phyloP scores from a whole-genome alignment of 2,797 vertebrate genomes.

The Sebastes vulpes region DNA sequence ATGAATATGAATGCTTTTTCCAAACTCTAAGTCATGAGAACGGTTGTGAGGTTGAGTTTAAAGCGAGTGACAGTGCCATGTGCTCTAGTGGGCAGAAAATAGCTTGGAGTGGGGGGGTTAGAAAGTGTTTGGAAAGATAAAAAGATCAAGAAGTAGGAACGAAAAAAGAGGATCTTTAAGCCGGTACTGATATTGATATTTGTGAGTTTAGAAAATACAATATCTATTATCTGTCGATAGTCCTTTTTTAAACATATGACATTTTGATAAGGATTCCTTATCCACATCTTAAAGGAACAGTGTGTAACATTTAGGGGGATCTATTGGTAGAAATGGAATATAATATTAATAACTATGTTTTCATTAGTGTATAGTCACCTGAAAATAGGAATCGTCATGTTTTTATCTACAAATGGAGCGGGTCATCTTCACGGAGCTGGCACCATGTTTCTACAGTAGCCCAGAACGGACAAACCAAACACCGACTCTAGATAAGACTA shows the following conservation, averaged over 20 bases:
- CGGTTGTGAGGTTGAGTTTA: not conserved
- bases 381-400: not conserved
- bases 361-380: not conserved
- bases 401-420: not conserved
- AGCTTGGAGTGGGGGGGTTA: not conserved
- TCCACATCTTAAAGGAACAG: not conserved
- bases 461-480: too few species aligned
- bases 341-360: not conserved
- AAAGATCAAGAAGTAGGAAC: not conserved
- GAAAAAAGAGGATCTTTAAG: not conserved
- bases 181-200: not conserved
- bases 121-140: not conserved
- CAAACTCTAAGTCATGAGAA: not conserved
- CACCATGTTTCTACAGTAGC: too few species aligned
- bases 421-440: too few species aligned
- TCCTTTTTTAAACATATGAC: not conserved
- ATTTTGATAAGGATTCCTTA: not conserved
- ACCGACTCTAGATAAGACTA: too few species aligned
- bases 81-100: constrained; percentile 8
- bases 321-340: not conserved
- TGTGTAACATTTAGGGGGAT: not conserved
- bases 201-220: not conserved
- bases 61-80: constrained; percentile 1
- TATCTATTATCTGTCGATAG: not conserved
- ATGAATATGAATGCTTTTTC: constrained; percentile 21